Evolutionary conservation across 2,888 invertebrate genomes (phyloP).

Genomic region (Cosmorhoe ocellata): DNA sequence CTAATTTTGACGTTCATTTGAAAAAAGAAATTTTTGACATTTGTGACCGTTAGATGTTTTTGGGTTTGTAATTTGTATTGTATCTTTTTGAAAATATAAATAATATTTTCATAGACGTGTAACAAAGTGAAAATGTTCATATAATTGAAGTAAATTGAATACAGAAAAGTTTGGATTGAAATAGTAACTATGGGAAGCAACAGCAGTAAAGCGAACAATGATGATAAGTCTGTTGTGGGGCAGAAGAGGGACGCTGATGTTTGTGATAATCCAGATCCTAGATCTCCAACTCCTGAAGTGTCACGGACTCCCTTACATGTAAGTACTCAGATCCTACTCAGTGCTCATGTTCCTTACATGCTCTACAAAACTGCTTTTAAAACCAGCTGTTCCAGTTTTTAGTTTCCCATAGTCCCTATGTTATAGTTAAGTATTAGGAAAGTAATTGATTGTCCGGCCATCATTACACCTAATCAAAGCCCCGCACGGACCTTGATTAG

Average conservation of each 20-base stretch:
- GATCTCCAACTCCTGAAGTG: conserved; percentile 84
- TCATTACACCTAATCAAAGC: too few species aligned
- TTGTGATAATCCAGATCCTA: conserved; percentile 73
- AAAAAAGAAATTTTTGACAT: conserved; percentile 27
- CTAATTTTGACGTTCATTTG: conserved; percentile 4
- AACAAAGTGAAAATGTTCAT: conserved; percentile 15
- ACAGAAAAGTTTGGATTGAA: conserved; percentile 1
- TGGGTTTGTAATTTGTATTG: conserved; percentile 37
- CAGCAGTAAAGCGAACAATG: conserved; percentile 62
- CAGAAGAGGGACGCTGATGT: conserved; percentile 56
- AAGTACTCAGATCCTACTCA: conserved; percentile 29
- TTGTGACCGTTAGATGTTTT: conserved; percentile 69
- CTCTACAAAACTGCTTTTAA: too few species aligned
- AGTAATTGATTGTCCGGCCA: too few species aligned
- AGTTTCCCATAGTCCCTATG: too few species aligned
- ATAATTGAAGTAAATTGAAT: conserved; percentile 1
- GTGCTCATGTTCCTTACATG: too few species aligned
- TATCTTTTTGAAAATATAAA: conserved; percentile 22
- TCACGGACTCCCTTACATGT: conserved; percentile 83
- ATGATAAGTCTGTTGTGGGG: conserved; percentile 48
- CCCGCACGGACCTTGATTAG: too few species aligned
- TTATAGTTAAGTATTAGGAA: too few species aligned
- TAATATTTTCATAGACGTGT: conserved; percentile 5
- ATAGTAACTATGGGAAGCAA: conserved; percentile 67
- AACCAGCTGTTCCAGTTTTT: too few species aligned